Conservation (phyloP, 2,113 vertebrate species). For the Oryzias woworae region DNA sequence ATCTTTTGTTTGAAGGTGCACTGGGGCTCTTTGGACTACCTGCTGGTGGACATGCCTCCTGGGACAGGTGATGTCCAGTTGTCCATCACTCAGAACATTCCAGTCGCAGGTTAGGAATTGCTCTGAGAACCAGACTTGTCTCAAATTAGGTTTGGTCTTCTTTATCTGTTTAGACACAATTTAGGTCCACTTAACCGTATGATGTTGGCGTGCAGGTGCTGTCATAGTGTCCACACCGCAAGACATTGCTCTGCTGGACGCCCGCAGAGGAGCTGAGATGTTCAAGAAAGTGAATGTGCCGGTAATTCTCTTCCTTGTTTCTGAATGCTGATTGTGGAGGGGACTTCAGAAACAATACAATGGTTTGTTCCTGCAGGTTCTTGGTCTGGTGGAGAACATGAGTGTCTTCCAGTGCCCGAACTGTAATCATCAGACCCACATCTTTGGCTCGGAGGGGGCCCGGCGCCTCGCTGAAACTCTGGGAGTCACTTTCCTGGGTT, state of each 20-base stretch:
- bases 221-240: slow-evolving; percentile 96
- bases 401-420: slow-evolving; percentile 96
- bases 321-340: too few relatives aligned
- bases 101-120: slow-evolving; percentile 81
- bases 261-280: slow-evolving; percentile 92
- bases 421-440: slow-evolving; percentile 90
- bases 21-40: slow-evolving; percentile 92
- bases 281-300: slow-evolving; percentile 94
- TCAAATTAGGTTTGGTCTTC: background rate
- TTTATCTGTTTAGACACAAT: background rate
- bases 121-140: background rate
- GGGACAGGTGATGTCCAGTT: slow-evolving; percentile 97
- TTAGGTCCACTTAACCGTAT: background rate
- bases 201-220: slow-evolving; percentile 77
- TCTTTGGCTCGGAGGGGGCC: slow-evolving; percentile 92
- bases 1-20: slow-evolving; percentile 83
- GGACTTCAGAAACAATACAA: too few relatives aligned
- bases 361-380: slow-evolving; percentile 77
- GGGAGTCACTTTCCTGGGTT: slow-evolving; percentile 86
- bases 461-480: slow-evolving; percentile 82
- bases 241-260: slow-evolving; percentile 92
- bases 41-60: slow-evolving; percentile 97
- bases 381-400: slow-evolving; percentile 97
- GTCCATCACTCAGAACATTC: slow-evolving; percentile 92
- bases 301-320: slow-evolving; percentile 69